Evolutionary conservation across 53 echinoderm and acorn worm genomes (phyloP).

Genomic region (Crossaster papposus): DNA sequence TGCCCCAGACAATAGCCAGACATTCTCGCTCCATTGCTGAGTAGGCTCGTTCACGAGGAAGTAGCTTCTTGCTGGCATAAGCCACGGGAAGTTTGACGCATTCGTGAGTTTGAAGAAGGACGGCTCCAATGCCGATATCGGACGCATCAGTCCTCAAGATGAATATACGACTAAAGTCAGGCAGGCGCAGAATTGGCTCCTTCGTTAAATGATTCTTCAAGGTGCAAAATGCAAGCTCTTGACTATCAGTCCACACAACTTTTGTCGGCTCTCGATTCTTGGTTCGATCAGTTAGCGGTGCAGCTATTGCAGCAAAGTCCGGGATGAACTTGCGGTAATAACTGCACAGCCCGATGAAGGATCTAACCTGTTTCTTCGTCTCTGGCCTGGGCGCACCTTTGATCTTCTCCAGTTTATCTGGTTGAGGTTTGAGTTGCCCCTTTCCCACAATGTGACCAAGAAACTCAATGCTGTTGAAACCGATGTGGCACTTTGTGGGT

Average conservation of each 20-base stretch:
- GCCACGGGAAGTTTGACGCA: slow-evolving; percentile 44
- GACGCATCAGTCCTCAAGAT: slow-evolving; percentile 60
- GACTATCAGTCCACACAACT: slow-evolving; percentile 18
- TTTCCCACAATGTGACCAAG: slow-evolving; percentile 53
- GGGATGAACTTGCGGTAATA: slow-evolving; percentile 50
- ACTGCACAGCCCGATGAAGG: slow-evolving; percentile 31
- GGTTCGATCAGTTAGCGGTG: slow-evolving; percentile 34
- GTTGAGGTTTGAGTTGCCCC: slow-evolving; percentile 27
- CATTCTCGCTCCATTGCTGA: slow-evolving; percentile 55
- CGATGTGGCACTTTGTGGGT: slow-evolving; percentile 42
- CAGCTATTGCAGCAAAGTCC: slow-evolving; percentile 38
- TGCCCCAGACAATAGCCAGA: slow-evolving; percentile 50
- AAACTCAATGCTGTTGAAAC: slow-evolving; percentile 7
- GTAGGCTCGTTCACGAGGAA: slow-evolving; percentile 4
- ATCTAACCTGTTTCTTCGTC: slow-evolving; percentile 46
- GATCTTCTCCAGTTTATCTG: slow-evolving; percentile 36
- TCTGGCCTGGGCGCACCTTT: slow-evolving; percentile 12
- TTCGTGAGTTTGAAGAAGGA: slow-evolving; percentile 31
- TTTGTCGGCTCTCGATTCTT: slow-evolving; percentile 38
- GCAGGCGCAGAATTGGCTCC: slow-evolving; percentile 22
- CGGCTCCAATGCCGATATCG: slow-evolving; percentile 49
- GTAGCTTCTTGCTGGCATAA: slow-evolving; percentile 51
- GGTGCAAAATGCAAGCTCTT: slow-evolving; percentile 3
- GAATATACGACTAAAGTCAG: slow-evolving; percentile 31
- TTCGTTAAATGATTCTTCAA: slow-evolving; percentile 25